Evolutionary conservation across 2,797 vertebrate genomes (phyloP).

Genomic region (Strix occidentalis): DNA sequence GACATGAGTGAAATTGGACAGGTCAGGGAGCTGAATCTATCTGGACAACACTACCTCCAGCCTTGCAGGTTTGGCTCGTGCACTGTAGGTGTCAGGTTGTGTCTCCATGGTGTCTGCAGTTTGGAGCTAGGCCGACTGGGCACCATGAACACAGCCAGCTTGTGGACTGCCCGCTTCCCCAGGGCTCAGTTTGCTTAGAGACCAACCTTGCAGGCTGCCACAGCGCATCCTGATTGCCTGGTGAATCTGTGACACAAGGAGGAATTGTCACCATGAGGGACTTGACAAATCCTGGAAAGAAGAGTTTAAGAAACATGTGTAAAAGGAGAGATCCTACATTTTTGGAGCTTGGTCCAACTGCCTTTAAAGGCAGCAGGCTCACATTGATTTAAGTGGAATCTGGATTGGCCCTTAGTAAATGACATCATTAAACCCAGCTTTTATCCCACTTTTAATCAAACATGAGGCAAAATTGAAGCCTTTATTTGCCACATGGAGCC

Average conservation of each 20-base stretch:
- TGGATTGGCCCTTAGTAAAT: background rate
- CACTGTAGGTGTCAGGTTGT: background rate
- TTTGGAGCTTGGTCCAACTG: background rate
- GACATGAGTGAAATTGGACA: background rate
- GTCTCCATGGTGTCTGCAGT: background rate
- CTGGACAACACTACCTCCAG: background rate
- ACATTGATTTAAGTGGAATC: background rate
- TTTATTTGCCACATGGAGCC: background rate
- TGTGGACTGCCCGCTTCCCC: fast-evolving
- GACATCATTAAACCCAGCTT: background rate
- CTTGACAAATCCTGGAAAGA: background rate
- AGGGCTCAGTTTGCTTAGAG: background rate
- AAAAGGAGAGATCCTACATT: background rate
- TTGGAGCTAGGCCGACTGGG: background rate
- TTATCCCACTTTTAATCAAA: background rate
- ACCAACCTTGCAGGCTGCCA: background rate
- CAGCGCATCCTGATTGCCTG: background rate
- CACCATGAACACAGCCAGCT: background rate
- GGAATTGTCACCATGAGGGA: fast-evolving
- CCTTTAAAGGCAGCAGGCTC: background rate
- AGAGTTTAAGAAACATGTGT: background rate
- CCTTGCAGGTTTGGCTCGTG: background rate
- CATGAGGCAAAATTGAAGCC: background rate
- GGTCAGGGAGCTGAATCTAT: background rate
- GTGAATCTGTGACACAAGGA: background rate